phyloP scores from a whole-genome alignment of 2,888 invertebrate genomes.

The Rhabditophanes sp. region DNA sequence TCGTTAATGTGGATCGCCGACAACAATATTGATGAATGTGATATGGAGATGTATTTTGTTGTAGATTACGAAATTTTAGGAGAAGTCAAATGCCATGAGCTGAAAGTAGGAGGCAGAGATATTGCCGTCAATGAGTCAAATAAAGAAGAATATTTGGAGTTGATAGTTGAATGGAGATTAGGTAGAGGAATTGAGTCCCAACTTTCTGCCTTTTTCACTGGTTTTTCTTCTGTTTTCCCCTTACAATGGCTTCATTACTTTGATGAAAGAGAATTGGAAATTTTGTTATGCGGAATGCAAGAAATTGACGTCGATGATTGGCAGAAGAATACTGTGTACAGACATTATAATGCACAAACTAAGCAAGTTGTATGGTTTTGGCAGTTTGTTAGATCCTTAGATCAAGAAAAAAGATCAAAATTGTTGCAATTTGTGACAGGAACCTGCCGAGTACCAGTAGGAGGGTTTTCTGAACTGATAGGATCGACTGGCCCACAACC shows the following conservation, averaged over 20 bases:
- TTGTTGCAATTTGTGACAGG: slow-evolving; percentile 95
- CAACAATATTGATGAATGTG: slow-evolving; percentile 67
- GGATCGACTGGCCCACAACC: slow-evolving; percentile 96
- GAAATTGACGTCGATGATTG: slow-evolving; percentile 98
- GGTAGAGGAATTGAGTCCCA: slow-evolving; percentile 97
- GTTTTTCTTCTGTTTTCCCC: slow-evolving; percentile 96
- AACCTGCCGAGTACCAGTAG: slow-evolving; percentile 93
- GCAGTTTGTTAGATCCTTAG: slow-evolving; percentile 94
- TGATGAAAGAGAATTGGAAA: slow-evolving; percentile 89
- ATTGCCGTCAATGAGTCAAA: slow-evolving; percentile 74
- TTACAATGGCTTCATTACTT: slow-evolving; percentile 98
- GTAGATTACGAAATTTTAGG: slow-evolving; percentile 96
- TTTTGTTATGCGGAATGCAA: slow-evolving; percentile 97
- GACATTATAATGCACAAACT: slow-evolving; percentile 88
- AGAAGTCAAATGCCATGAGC: slow-evolving; percentile 86
- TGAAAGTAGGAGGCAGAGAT: slow-evolving; percentile 78
- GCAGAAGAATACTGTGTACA: slow-evolving; percentile 90
- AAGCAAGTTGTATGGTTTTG: slow-evolving; percentile 98
- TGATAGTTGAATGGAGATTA: slow-evolving; percentile 98
- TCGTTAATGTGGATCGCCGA: slow-evolving; percentile 68
- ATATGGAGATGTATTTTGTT: slow-evolving; percentile 84
- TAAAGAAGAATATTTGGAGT: slow-evolving; percentile 52
- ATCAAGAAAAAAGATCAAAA: slow-evolving; percentile 87
- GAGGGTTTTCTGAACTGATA: slow-evolving; percentile 96
- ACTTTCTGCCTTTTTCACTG: slow-evolving; percentile 88